Conservation (phyloP, 2,888 invertebrate genomes). For the Microctonus aethiopoides region DNA sequence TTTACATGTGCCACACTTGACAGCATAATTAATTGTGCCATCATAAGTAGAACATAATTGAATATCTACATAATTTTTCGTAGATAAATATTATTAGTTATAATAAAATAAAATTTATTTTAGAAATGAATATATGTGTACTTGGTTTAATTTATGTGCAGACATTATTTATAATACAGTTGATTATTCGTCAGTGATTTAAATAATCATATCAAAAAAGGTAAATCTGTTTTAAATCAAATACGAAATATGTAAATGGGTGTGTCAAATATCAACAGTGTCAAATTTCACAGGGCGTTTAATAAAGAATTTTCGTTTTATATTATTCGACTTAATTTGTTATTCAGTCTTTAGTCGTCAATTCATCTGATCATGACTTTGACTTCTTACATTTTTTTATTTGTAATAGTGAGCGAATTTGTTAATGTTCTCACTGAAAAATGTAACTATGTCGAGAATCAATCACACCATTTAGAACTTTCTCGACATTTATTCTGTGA, state of each 20-base stretch:
- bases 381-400: background rate
- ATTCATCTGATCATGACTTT: background rate
- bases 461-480: background rate
- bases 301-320: background rate
- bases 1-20: constrained; percentile 42
- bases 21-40: constrained; percentile 37
- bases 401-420: background rate
- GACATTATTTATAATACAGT: too few species aligned
- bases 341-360: background rate
- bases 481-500: background rate
- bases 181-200: too few species aligned
- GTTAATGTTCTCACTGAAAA: background rate
- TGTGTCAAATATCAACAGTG: too few species aligned
- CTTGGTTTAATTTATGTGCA: background rate
- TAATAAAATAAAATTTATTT: constrained; percentile 30
- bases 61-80: background rate
- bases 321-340: background rate
- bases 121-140: background rate
- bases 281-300: background rate
- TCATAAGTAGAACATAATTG: background rate
- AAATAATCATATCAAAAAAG: too few species aligned
- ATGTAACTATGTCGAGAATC: background rate
- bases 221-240: too few species aligned
- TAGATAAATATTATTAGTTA: background rate
- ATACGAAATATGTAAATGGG: too few species aligned